phyloP scores from a whole-genome alignment of 2,888 invertebrate genomes.

The Drosophila acutilabella region DNA sequence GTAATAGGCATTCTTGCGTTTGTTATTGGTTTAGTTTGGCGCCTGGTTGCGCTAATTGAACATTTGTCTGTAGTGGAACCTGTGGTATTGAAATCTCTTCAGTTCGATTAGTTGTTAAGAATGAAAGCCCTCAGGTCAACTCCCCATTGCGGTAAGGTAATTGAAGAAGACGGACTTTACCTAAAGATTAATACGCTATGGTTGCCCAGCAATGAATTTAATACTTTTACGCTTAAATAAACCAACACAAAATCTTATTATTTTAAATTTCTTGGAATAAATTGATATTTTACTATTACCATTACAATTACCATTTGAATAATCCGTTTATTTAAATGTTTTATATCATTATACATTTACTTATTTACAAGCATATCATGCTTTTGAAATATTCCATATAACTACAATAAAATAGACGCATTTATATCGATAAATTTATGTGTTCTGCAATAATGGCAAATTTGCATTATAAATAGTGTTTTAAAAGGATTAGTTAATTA shows the following conservation, averaged over 20 bases:
- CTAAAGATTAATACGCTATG: no score
- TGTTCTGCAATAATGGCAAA: conserved; percentile 17
- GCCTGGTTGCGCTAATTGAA: conserved; percentile 61
- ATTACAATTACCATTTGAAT: no score
- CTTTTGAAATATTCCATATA: background rate
- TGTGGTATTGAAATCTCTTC: conserved; percentile 11
- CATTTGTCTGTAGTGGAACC: conserved; percentile 21
- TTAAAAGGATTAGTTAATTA: conserved; percentile 30
- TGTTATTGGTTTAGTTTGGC: conserved; percentile 28
- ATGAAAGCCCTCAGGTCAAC: conserved; percentile 5
- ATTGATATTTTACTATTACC: no score
- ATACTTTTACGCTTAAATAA: no score
- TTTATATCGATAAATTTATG: background rate
- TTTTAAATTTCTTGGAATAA: no score
- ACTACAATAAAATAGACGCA: conserved; percentile 7
- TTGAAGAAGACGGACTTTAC: conserved; percentile 3
- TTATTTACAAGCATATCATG: background rate
- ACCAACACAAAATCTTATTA: no score
- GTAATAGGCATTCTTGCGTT: conserved; percentile 10
- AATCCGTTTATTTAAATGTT: no score
- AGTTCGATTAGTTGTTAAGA: conserved; percentile 3
- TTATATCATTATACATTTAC: no score
- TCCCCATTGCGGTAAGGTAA: conserved; percentile 2
- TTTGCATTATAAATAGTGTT: conserved; percentile 26
- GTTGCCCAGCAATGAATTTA: no score